Conservation (phyloP, 1,140 invertebrate genomes). For the Drosophila orosa region DNA sequence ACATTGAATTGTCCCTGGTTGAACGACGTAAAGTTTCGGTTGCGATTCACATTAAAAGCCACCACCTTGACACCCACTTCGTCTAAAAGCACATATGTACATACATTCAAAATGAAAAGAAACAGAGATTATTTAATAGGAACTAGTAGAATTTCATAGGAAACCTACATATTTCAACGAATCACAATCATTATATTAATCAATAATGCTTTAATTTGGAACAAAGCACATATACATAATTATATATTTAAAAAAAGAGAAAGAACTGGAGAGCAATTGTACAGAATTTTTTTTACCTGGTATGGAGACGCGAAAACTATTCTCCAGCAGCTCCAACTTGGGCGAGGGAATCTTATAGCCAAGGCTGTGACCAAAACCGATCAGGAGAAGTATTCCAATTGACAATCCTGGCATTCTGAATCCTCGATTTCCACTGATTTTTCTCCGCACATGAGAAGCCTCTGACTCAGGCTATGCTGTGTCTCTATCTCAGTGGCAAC, state of each 20-base stretch:
- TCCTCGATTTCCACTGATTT: background rate
- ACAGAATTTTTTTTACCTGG: slow-evolving; percentile 52
- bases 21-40: slow-evolving; percentile 68
- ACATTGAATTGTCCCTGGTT: slow-evolving; percentile 62
- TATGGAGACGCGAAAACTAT: slow-evolving; percentile 71
- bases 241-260: background rate
- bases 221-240: background rate
- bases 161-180: background rate
- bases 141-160: background rate
- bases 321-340: slow-evolving; percentile 50
- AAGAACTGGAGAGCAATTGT: background rate
- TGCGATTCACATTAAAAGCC: slow-evolving; percentile 77
- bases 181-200: background rate
- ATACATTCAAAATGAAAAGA: background rate
- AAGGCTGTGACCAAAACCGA: slow-evolving; percentile 1
- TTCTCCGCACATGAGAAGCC: slow-evolving; percentile 16
- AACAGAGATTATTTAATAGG: background rate
- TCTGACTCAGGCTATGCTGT: slow-evolving; percentile 38
- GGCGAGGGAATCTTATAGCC: slow-evolving; percentile 60
- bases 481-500: slow-evolving; percentile 24
- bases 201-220: background rate
- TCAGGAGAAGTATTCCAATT: slow-evolving; percentile 19
- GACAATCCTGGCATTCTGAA: slow-evolving; percentile 19
- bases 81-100: slow-evolving; percentile 37
- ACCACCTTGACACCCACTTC: slow-evolving; percentile 67